A percentile compares a stretch with the other conserved stretches of the same genome.
Conservation (phyloP, 1,140 invertebrate species). For the Phthorimaea operculella region DNA sequence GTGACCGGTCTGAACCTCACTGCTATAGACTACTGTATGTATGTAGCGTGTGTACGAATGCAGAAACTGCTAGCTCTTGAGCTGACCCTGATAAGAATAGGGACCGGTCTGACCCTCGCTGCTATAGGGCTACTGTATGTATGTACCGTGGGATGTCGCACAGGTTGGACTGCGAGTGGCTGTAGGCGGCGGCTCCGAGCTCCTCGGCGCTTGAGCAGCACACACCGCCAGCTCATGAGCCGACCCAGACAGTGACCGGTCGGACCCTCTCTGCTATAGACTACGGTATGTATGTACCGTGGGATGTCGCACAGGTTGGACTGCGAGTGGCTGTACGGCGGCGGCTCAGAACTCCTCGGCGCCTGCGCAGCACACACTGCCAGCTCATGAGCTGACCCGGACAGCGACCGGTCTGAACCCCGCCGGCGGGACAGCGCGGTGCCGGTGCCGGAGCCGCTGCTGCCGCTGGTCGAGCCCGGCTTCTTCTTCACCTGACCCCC, state of each 20-base stretch:
- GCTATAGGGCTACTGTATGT: too few relatives aligned
- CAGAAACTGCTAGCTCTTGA: too few relatives aligned
- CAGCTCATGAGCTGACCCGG: slow-evolving; percentile 82
- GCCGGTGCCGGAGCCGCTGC: slow-evolving; percentile 41
- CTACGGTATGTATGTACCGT: too few relatives aligned
- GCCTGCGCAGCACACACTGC: slow-evolving; percentile 74
- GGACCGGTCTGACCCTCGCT: too few relatives aligned
- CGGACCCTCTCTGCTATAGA: too few relatives aligned
- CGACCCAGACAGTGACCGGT: slow-evolving; percentile 83
- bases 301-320: slow-evolving; percentile 32
- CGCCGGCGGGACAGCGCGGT: slow-evolving; percentile 70
- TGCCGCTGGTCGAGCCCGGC: slow-evolving; percentile 40
- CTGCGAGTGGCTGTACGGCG: slow-evolving; percentile 71
- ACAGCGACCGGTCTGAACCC: slow-evolving; percentile 84
- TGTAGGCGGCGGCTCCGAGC: slow-evolving; percentile 78
- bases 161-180: slow-evolving; percentile 49
- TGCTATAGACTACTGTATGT: too few relatives aligned
- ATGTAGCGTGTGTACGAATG: too few relatives aligned
- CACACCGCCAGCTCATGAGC: slow-evolving; percentile 81
- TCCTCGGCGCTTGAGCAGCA: slow-evolving; percentile 68
- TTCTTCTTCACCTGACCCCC: slow-evolving; percentile 86
- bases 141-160: slow-evolving; percentile 46
- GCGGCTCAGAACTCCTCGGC: slow-evolving; percentile 72
- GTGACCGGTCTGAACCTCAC: slow-evolving; percentile 84
- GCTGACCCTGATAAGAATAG: too few relatives aligned